Conservation (phyloP, 2,113 vertebrate species). For the Scomber japonicus region DNA sequence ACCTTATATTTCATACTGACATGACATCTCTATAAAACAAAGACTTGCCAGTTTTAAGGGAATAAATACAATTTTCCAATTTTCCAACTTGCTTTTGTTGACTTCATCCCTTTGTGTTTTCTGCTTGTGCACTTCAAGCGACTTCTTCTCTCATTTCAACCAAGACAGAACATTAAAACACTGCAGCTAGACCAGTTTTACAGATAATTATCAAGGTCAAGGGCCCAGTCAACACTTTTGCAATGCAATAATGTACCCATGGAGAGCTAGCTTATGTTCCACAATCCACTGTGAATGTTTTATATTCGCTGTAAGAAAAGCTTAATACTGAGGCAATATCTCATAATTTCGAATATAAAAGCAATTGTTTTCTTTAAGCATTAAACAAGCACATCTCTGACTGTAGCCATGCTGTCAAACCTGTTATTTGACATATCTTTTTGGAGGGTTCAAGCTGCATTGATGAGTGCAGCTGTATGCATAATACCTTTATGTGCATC, state of each 20-base stretch:
- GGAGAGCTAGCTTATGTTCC: not conserved
- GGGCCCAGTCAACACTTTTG: not conserved
- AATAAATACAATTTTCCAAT: not conserved
- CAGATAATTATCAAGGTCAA: constrained; percentile 14
- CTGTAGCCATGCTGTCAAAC: not conserved
- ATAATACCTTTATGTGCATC: too few relatives aligned
- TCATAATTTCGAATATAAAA: too few relatives aligned
- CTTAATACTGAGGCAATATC: not conserved
- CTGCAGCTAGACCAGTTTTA: not conserved
- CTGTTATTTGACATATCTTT: not conserved
- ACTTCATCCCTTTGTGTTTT: not conserved
- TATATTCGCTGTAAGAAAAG: not conserved
- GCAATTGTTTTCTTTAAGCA: not conserved
- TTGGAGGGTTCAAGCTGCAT: not conserved
- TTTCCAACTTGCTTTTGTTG: not conserved
- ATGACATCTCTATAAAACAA: not conserved
- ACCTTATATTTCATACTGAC: not conserved
- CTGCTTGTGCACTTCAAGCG: not conserved
- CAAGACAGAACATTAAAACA: not conserved
- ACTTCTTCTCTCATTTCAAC: not conserved
- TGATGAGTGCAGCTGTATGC: not conserved
- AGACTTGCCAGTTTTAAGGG: not conserved
- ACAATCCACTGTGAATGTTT: not conserved
- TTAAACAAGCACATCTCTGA: not conserved
- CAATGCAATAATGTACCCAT: not conserved